Base-by-base conservation (phyloP, 1,140 invertebrate species). In the Formica selysi region DNA sequence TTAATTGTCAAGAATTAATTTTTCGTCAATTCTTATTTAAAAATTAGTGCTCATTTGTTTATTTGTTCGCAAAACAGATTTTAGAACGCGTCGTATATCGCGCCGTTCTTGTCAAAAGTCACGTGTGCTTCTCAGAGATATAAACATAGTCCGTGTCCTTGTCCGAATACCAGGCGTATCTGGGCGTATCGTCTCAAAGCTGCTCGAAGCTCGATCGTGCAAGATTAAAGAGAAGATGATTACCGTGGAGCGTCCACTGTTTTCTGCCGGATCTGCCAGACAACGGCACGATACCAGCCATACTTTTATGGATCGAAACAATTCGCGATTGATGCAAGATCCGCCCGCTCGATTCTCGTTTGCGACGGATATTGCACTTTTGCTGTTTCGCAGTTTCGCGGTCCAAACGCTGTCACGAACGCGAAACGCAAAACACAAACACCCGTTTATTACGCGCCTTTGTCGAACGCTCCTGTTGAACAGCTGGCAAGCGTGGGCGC, bases 231-330 rank as follows among this genome's bases (percentile, higher is more conserved):
- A 38, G 22, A 38, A 51, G 76, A 80, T 86, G 84, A 89, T 94
- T 94, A 96, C 95, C 95, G 81, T 95, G 94, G 11, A 95, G 91
- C 71, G 95, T 95, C 95, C 95, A 96, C 87, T 95, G 94, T 90
- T 95, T 95, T 90, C 95, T 91, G 59, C 94, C 93, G 86, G 94
- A 90, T 92, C 92, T 95, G n/a, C 91, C 89, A 76, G 94, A 91
- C 64, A 95, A 71, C 61, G 94, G 93, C 76, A 95, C 91, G 44
- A 95, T 92, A 41, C 94, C 94, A 88, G 95, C 94, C 95, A 95
- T 95, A 13, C 16, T 48, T 48, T 16, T 16, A 16, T 48, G 13
- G 3, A 3, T 16, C 44, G 13, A 13, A 48, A 16, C 13, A 54
- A 29, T 8, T 44, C 59, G 26, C 36, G 29, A 51, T 57, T 32